Conservation (phyloP, 2,888 invertebrate species). For the Thymelicus acteon region DNA sequence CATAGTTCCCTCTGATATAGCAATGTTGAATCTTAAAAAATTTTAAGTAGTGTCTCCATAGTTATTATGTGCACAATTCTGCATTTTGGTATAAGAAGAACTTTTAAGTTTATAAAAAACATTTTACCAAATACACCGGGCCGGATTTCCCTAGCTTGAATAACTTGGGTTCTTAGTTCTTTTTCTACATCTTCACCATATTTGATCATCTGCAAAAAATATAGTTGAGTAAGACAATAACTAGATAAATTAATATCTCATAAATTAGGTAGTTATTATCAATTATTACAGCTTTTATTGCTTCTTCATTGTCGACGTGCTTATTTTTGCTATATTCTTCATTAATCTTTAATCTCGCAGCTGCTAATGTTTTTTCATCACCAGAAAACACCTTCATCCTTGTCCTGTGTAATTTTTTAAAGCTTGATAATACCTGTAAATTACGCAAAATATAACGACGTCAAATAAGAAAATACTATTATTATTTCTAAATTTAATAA, state of each 20-base stretch:
- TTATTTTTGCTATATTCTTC: constrained; percentile 89
- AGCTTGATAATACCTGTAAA: constrained; percentile 87
- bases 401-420: constrained; percentile 90
- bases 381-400: constrained; percentile 87
- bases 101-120: constrained; percentile 6
- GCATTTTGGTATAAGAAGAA: no score
- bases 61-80: no score
- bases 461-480: neutral
- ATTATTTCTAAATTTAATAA: no score
- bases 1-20: no score
- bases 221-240: neutral
- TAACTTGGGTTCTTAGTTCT: constrained; percentile 89
- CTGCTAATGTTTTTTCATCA: constrained; percentile 86
- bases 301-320: constrained; percentile 80
- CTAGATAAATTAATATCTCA: neutral
- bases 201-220: constrained; percentile 86
- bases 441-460: constrained; percentile 54
- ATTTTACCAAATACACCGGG: constrained; percentile 87
- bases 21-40: no score
- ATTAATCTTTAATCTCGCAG: constrained; percentile 89
- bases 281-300: constrained; percentile 87
- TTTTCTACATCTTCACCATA: constrained; percentile 88
- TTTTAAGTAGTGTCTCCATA: no score
- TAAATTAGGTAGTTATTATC: constrained; percentile 42
- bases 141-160: constrained; percentile 88